Evolutionary conservation across 2,113 vertebrate species (phyloP).

Genomic region (Psittacula cyanocephala): DNA sequence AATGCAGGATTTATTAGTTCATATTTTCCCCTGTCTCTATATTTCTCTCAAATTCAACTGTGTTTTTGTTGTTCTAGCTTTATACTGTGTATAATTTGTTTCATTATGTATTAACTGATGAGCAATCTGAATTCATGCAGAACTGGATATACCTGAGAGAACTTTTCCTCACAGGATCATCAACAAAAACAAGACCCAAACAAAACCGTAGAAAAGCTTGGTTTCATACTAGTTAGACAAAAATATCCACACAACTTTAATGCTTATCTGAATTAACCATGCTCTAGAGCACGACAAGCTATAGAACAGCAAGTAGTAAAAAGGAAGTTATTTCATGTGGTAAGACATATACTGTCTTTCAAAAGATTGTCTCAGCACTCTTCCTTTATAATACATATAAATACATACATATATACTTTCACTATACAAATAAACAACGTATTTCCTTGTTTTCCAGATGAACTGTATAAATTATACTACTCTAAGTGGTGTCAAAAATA

Average conservation of each 20-base stretch:
- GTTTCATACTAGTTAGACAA: neutral
- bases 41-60: slow-evolving; percentile 19
- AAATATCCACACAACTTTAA: neutral
- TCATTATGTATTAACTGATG: neutral
- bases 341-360: neutral
- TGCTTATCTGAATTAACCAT: neutral
- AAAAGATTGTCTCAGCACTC: neutral
- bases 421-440: neutral
- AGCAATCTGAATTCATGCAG: neutral
- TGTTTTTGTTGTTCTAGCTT: neutral
- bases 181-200: neutral
- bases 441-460: neutral
- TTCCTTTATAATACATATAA: neutral
- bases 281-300: neutral
- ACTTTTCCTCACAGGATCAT: neutral
- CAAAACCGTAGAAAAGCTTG: neutral
- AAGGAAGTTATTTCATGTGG: neutral
- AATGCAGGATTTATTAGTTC: slow-evolving; percentile 23
- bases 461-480: neutral
- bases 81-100: neutral
- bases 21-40: neutral
- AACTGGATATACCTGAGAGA: neutral
- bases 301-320: neutral
- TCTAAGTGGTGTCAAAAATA: neutral
- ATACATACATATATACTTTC: neutral